These are phyloP conservation scores for Leptodirus hochenwartii DNA, from an alignment of 2,888 invertebrate genomes.

Conservation along the genomic window DNA sequence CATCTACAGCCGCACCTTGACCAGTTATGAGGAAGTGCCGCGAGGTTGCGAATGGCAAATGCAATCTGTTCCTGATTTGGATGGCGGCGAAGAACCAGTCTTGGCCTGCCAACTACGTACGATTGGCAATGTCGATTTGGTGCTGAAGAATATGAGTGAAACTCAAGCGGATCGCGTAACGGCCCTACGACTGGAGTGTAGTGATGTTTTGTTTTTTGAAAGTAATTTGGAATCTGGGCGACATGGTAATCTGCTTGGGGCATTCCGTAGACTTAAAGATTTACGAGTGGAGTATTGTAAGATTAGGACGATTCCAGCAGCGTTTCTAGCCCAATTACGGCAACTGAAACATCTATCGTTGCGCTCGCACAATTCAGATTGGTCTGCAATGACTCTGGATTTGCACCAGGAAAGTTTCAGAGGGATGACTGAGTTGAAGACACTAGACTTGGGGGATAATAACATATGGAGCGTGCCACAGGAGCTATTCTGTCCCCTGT, in stretches of 20 bases:
- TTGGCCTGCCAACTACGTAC: slow-evolving; percentile 53
- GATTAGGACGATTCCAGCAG: slow-evolving; percentile 52
- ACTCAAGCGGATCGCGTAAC: slow-evolving; percentile 49
- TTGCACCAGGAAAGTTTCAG: slow-evolving; percentile 53
- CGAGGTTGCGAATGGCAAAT: slow-evolving; percentile 54
- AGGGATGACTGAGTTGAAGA: slow-evolving; percentile 45
- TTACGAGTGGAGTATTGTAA: slow-evolving; percentile 60
- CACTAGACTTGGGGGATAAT: slow-evolving; percentile 54
- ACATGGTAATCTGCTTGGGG: slow-evolving; percentile 34
- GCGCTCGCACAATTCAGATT: slow-evolving; percentile 59
- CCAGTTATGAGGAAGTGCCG: slow-evolving; percentile 38
- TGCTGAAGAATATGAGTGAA: slow-evolving; percentile 49
- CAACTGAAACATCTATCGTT: slow-evolving; percentile 47
- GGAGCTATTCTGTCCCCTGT: slow-evolving; percentile 53
- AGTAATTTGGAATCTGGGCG: no score
- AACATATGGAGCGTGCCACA: slow-evolving; percentile 59
- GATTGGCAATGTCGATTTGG: slow-evolving; percentile 46
- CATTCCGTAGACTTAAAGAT: slow-evolving; percentile 45
- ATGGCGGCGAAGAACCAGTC: slow-evolving; percentile 33
- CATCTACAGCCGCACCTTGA: slow-evolving; percentile 21
- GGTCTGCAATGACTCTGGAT: slow-evolving; percentile 63
- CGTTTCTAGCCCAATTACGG: slow-evolving; percentile 46
- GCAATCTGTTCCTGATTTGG: slow-evolving; percentile 35
- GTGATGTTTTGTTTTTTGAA: slow-evolving; percentile 56
- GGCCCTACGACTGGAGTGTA: slow-evolving; percentile 51